These are phyloP conservation scores for Dendrolimus kikuchii DNA, from an alignment of 1,140 invertebrate genomes.

Conservation along the genomic window DNA sequence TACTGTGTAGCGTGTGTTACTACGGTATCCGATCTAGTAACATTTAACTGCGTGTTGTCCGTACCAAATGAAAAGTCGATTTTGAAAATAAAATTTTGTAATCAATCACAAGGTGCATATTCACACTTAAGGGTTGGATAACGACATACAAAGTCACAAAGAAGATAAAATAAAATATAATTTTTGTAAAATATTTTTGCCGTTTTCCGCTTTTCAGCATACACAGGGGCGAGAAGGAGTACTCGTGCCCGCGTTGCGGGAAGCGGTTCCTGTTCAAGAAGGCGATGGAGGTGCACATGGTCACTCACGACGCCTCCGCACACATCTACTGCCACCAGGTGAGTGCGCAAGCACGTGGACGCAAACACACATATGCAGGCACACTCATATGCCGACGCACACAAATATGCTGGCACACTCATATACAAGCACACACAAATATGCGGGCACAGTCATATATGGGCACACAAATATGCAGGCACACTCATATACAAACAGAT, in stretches of 20 bases:
- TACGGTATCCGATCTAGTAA: too few species aligned
- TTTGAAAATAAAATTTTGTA: too few species aligned
- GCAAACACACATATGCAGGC: not conserved
- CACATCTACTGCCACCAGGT: constrained; percentile 49
- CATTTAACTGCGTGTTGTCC: too few species aligned
- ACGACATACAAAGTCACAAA: not conserved
- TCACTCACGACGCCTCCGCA: constrained; percentile 40
- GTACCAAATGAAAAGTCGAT: too few species aligned
- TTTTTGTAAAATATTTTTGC: not conserved
- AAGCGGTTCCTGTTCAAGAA: constrained; percentile 56
- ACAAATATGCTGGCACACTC: too few species aligned
- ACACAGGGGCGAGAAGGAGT: constrained; percentile 49
- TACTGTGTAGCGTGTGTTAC: too few species aligned
- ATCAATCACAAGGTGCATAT: too few species aligned
- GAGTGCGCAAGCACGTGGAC: not conserved
- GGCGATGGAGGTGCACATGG: constrained; percentile 43
- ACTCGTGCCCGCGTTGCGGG: constrained; percentile 35
- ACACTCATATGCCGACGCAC: not conserved
- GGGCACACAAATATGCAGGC: too few species aligned
- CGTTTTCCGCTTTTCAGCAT: constrained; percentile 22
- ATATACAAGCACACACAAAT: too few species aligned
- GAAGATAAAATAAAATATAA: not conserved
- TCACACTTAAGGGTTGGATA: not conserved
- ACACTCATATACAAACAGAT: too few species aligned
- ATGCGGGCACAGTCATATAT: too few species aligned